Conservation (phyloP, 2,888 invertebrate genomes). For the Conomelus anceps region DNA sequence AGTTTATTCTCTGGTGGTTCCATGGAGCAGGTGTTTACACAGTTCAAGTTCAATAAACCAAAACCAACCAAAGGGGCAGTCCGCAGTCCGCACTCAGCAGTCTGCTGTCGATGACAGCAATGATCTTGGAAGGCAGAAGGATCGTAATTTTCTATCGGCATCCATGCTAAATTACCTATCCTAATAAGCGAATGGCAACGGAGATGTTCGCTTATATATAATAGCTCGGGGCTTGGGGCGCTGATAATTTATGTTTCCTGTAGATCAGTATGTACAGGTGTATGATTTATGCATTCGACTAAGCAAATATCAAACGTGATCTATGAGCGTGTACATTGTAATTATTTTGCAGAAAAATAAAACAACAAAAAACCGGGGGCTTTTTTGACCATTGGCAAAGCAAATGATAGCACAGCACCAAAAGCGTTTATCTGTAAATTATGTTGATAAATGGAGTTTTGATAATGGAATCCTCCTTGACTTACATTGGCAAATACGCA, state of each 20-base stretch:
- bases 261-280: not conserved
- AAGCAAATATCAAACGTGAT: not conserved
- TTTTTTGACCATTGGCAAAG: not conserved
- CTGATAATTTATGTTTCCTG: not conserved
- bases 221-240: not conserved
- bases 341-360: not conserved
- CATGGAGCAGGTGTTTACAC: not conserved
- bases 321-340: not conserved
- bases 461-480: not conserved
- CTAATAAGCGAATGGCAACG: not conserved
- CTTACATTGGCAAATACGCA: not conserved
- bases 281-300: not conserved
- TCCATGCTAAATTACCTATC: not conserved
- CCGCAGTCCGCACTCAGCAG: no score
- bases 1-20: no score
- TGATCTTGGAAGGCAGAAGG: not conserved
- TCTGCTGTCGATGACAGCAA: not conserved
- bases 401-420: not conserved
- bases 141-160: not conserved
- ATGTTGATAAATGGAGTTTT: not conserved
- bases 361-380: not conserved
- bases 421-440: not conserved
- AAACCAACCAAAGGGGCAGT: not conserved
- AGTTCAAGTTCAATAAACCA: not conserved
- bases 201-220: not conserved